Conservation (phyloP, 2,113 vertebrate genomes). For the Harpagus bidentatus region DNA sequence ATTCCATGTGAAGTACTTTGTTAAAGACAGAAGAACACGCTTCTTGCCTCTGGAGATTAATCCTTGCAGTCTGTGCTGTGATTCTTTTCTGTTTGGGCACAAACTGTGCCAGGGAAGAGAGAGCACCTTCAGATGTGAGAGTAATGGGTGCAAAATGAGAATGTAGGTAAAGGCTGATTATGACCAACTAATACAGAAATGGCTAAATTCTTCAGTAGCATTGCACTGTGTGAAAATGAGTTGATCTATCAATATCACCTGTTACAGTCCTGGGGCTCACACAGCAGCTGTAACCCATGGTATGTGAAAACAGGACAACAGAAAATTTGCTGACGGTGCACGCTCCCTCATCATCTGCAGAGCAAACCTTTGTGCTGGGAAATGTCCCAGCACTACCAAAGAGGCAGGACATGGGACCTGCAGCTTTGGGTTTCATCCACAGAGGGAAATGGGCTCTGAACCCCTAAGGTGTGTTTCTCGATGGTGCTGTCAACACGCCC, state of each 20-base stretch:
- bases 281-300: not conserved
- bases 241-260: not conserved
- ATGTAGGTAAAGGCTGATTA: not conserved
- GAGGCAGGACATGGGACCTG: not conserved
- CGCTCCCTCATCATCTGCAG: not conserved
- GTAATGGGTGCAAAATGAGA: not conserved
- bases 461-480: not conserved
- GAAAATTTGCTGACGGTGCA: not conserved
- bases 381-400: not conserved
- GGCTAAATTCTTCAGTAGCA: not conserved
- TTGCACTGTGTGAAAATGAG: not conserved
- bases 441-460: not conserved
- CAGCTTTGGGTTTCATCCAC: not conserved
- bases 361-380: not conserved
- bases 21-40: not conserved
- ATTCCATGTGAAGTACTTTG: not conserved
- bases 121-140: not conserved
- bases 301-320: not conserved
- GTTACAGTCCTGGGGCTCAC: not conserved
- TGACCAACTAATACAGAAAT: not conserved
- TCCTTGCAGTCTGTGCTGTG: not conserved
- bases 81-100: not conserved
- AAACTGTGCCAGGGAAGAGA: not conserved
- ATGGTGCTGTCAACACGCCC: not conserved
- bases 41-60: not conserved